Base-by-base conservation (phyloP, 2,797 vertebrate species). In the Octomys mimax region DNA sequence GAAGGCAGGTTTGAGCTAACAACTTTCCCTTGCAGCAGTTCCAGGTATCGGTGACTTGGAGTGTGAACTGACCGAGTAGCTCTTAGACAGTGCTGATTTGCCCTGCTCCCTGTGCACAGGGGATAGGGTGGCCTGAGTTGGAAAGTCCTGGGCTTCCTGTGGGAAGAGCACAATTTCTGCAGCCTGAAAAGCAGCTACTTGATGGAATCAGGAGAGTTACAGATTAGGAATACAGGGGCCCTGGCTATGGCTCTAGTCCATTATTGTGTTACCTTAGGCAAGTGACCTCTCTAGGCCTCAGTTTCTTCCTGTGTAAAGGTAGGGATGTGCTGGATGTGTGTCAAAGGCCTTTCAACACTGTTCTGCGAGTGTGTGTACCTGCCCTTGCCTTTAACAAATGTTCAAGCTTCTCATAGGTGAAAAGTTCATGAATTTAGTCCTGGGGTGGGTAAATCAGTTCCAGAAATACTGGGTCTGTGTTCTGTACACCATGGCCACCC, bases 271-370 rank as follows among this genome's bases (percentile, higher is more conserved):
- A 88, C 62, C 8, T 77, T 62, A 31, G 61, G 33, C n/a, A 36
- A 49, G 18, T 75, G 46, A 61, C 57, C 39, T 82, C 77, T 88
- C 31, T 90, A 71, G 75, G 46, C 73, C 33, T 93, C 79, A 70
- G 61, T 81, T 92, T 85, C 54, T 84, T 95, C 62, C 36, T 68
- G 89, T 89, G 52, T 10, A 79, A 96, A 95, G 54, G 19, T 24
- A 5, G 52, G 77, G 24, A 5, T 33, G 3, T 46, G 21, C 24
- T 87, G 64, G 18, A 18, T 87, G 1, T 81, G 61, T 33, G 8
- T 66, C 68, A 68, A 66, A 88, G 78, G 22, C 33, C 75, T 89
- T 81, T 75, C 19, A 93, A 18, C 59, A 31, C 81, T 79, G 73
- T 73, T 36, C 31, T 73, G 24, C 77, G 75, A 49, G 24, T 64